A percentile compares a stretch with the other conserved stretches of the same genome.
Evolutionary conservation across 1,140 invertebrate species (phyloP).

Genomic region (Aphidius ervi): DNA sequence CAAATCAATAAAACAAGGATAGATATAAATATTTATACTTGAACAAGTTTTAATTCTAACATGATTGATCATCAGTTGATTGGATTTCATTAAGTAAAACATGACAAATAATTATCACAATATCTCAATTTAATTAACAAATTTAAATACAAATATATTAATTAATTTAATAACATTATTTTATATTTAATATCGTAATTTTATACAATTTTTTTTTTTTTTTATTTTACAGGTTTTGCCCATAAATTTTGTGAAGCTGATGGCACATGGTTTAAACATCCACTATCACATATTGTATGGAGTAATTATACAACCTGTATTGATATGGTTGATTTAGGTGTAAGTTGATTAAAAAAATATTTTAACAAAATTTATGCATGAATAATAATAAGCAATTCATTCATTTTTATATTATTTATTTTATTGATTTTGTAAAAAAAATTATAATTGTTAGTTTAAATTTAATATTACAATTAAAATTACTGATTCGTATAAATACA

Average conservation of each 20-base stretch:
- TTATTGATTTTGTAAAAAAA: not conserved
- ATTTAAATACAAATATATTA: conserved; percentile 2
- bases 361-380: not conserved
- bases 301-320: conserved; percentile 89
- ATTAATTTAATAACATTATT: not conserved
- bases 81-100: too few relatives aligned
- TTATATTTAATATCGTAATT: not conserved
- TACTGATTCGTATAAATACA: too few relatives aligned
- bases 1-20: too few relatives aligned
- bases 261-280: conserved; percentile 60
- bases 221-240: conserved; percentile 52
- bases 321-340: conserved; percentile 67
- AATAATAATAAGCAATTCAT: not conserved
- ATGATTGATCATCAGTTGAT: too few relatives aligned
- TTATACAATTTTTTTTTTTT: conserved; percentile 3
- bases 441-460: too few relatives aligned
- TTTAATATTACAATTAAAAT: too few relatives aligned
- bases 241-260: conserved; percentile 57
- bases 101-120: not conserved
- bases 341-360: conserved; percentile 47
- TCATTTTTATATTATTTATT: conserved; percentile 12
- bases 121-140: not conserved
- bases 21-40: too few relatives aligned
- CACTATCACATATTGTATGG: conserved; percentile 62
- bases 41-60: too few relatives aligned